These are phyloP conservation scores for Eunapius fragilis DNA, from an alignment of 37 sponge, comb jelly and placozoan species.

Conservation along the genomic window DNA sequence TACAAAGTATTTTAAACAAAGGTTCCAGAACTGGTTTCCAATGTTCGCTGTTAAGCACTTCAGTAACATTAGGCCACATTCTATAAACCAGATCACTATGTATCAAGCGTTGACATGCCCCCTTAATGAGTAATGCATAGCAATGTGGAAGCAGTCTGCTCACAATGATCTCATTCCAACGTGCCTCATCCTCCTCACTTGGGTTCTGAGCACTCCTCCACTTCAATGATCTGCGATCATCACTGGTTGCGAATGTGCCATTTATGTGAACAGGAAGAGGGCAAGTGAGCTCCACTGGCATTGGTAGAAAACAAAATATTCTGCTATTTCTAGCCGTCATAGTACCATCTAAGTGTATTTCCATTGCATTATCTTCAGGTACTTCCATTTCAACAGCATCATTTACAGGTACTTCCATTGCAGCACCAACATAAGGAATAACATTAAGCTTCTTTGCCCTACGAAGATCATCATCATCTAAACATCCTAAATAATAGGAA, in stretches of 20 bases:
- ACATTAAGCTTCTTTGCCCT: slow-evolving; percentile 28
- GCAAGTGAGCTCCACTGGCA: slow-evolving; percentile 47
- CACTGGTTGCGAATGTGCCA: slow-evolving; percentile 64
- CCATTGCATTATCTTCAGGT: no score
- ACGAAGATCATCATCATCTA: background rate
- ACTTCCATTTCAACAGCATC: no score
- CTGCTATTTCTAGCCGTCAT: background rate
- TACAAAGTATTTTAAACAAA: slow-evolving; percentile 8
- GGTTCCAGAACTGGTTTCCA: slow-evolving; percentile 25
- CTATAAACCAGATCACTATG: slow-evolving; percentile 8
- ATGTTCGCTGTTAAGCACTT: background rate
- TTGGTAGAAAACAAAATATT: slow-evolving; percentile 74
- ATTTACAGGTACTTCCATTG: slow-evolving; percentile 20
- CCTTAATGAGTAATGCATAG: slow-evolving; percentile 32
- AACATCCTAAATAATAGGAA: slow-evolving; percentile 9
- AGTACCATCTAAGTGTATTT: no score
- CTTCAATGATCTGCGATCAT: slow-evolving; percentile 50
- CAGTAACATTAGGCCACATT: slow-evolving; percentile 35
- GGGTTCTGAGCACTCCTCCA: slow-evolving; percentile 49
- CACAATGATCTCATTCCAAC: slow-evolving; percentile 63
- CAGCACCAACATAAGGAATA: slow-evolving; percentile 46
- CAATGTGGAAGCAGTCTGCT: slow-evolving; percentile 42
- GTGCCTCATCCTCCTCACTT: slow-evolving; percentile 28
- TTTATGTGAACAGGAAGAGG: slow-evolving; percentile 69
- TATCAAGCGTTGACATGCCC: slow-evolving; percentile 1